Percentiles rank a stretch among this genome's conserved stretches.
Conservation (phyloP, 2,888 invertebrate genomes). For the Tetheella fluctuosa region DNA sequence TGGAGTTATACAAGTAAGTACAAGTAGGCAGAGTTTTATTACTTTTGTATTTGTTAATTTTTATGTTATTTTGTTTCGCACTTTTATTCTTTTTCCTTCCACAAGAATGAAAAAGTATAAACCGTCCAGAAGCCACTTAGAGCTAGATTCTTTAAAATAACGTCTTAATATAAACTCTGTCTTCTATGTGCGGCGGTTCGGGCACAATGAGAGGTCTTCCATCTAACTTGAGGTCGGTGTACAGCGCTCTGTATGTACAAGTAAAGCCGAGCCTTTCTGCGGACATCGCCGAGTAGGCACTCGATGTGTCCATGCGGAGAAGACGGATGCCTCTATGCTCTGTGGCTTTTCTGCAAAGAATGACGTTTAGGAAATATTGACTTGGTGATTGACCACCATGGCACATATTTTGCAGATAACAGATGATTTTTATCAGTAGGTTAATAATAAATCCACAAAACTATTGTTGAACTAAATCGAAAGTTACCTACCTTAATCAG, state of each 20-base stretch:
- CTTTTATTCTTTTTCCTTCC: too few relatives aligned
- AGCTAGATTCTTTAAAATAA: constrained; percentile 39
- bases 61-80: too few relatives aligned
- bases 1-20: neutral
- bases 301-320: constrained; percentile 89
- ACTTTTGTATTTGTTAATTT: too few relatives aligned
- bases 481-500: too few relatives aligned
- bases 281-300: constrained; percentile 89
- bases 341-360: constrained; percentile 83
- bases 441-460: too few relatives aligned
- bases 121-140: too few relatives aligned
- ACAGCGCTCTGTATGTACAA: constrained; percentile 86
- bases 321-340: constrained; percentile 81
- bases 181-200: constrained; percentile 85
- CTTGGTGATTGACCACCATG: too few relatives aligned
- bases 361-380: neutral
- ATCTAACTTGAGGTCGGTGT: constrained; percentile 86
- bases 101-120: too few relatives aligned
- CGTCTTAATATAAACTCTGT: constrained; percentile 83
- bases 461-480: too few relatives aligned
- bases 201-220: constrained; percentile 86
- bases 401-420: too few relatives aligned
- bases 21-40: too few relatives aligned
- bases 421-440: too few relatives aligned
- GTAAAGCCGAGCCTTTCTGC: constrained; percentile 89